Evolutionary conservation across 2,113 vertebrate genomes (phyloP).

Genomic region (Lophura nycthemera): DNA sequence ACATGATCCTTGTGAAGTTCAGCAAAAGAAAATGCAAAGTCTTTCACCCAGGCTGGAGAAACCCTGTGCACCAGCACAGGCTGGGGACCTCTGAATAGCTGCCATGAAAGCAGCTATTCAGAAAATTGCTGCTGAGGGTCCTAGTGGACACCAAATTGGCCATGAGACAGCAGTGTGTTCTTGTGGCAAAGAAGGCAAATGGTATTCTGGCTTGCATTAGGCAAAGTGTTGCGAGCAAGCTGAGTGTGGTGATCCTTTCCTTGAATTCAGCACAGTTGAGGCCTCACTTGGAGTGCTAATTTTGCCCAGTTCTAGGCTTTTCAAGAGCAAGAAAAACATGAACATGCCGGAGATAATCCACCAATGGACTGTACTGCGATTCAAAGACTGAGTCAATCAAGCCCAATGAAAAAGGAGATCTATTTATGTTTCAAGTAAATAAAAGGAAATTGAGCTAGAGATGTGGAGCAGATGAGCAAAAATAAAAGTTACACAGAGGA

Average conservation of each 20-base stretch:
- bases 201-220: background rate
- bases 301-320: background rate
- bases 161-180: background rate
- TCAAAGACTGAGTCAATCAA: background rate
- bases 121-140: accelerated
- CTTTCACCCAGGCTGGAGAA: background rate
- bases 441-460: background rate
- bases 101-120: background rate
- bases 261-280: background rate
- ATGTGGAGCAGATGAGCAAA: background rate
- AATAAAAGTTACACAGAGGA: background rate
- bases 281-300: background rate
- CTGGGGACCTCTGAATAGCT: no score
- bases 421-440: background rate
- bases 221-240: background rate
- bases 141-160: background rate
- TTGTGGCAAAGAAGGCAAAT: background rate
- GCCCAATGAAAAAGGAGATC: background rate
- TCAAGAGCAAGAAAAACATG: background rate
- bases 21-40: background rate
- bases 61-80: background rate
- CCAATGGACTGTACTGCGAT: background rate
- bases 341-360: background rate
- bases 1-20: background rate
- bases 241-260: background rate